phyloP scores from a whole-genome alignment of 2,888 invertebrate species.

The Lottia gigantea region DNA sequence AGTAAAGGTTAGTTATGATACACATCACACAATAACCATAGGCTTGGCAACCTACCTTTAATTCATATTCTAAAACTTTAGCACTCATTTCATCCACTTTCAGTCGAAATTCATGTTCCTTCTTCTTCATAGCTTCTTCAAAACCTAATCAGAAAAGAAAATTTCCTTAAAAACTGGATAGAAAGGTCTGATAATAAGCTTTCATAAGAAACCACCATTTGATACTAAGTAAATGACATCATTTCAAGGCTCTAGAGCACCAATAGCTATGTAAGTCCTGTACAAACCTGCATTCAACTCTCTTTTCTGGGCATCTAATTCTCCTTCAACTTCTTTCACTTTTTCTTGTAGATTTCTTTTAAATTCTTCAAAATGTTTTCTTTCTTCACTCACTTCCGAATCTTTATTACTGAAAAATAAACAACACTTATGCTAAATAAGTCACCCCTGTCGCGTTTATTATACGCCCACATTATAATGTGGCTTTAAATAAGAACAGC shows the following conservation, averaged over 20 bases:
- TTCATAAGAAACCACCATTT: too few species aligned
- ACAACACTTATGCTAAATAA: too few species aligned
- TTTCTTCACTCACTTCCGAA: conserved; percentile 56
- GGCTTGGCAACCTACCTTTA: conserved; percentile 65
- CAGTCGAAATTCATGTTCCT: conserved; percentile 63
- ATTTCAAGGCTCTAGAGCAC: too few species aligned
- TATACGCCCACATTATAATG: too few species aligned
- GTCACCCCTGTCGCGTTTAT: too few species aligned
- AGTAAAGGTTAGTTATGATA: too few species aligned
- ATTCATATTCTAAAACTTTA: conserved; percentile 60
- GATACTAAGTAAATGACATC: too few species aligned
- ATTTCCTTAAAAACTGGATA: too few species aligned
- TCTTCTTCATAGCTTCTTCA: conserved; percentile 61
- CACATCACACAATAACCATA: too few species aligned
- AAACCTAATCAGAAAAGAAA: conserved; percentile 45
- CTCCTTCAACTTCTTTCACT: conserved; percentile 59
- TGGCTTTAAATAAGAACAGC: too few species aligned
- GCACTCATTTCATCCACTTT: conserved; percentile 62
- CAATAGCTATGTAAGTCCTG: too few species aligned
- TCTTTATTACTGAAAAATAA: conserved; percentile 56
- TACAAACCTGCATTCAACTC: conserved; percentile 55
- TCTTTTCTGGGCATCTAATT: conserved; percentile 60
- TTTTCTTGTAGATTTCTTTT: conserved; percentile 59
- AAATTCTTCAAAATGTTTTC: conserved; percentile 59
- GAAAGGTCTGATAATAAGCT: too few species aligned